Base-by-base conservation (phyloP, 2,888 invertebrate species). In the Pemphredon lugubris region DNA sequence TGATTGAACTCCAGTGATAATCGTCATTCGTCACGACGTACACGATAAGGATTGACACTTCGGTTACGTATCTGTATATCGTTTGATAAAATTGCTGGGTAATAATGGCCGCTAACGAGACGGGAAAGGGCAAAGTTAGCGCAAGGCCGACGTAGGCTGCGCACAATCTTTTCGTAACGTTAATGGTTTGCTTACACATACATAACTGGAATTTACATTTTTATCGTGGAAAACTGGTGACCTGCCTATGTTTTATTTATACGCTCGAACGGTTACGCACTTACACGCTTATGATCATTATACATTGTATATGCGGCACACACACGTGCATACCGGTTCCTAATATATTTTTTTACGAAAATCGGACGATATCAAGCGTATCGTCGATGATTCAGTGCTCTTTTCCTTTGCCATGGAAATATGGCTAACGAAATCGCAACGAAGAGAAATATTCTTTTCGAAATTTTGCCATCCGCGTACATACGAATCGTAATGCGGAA, bases 161-260 rank as follows among this genome's bases (percentile, higher is more conserved):
- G 42, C 30, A 26, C 16, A 21, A 47, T 58, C 66, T 58, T 69
- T 59, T 37, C 51, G 44, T 14, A 30, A 13, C 30, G n/a, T 30
- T 54, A 65, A 69, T 34, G 50, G 26, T 45, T 51, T 55, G 63
- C 71, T 16, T 23, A 37, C 37, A 26, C 34, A 51, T 34, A 20
- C 32, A 40, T 45, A 26, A 48, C n/a, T 14, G 75, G 77, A 63
- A 73, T 75, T 73, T 21, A 39, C 51, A 61, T 73, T 66, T 77
- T 77, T 68, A 32, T 44, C 21, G 2, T n/a, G 50, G 39, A 37
- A 51, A 68, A 48, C 44, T 30, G 37, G 42, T 45, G 54, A 77
- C 60, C 44, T 32, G 58, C 42, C 65, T 14, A 51, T 58, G 54
- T 64, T 67, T 73, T 73, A 77, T 81, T 81, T 69, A 73, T 61